Percentiles rank a stretch among this genome's conserved stretches.
Evolutionary conservation across 1,140 invertebrate genomes (phyloP).

Genomic region (Polyergus mexicanus): DNA sequence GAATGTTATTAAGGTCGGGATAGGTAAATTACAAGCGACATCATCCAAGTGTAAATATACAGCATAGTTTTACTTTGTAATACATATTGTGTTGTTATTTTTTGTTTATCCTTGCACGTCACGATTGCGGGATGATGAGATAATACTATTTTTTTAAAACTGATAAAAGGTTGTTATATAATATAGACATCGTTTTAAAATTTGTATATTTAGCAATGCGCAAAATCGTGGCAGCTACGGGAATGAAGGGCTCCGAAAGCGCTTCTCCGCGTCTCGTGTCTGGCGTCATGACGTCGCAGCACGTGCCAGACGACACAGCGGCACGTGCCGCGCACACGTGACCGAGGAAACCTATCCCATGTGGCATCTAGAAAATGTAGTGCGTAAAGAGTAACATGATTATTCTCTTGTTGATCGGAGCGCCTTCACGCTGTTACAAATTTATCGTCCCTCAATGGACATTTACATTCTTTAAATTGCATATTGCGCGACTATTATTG

Average conservation of each 20-base stretch:
- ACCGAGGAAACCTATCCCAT: conserved; percentile 64
- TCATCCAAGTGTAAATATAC: conserved; percentile 61
- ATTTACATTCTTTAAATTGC: conserved; percentile 17
- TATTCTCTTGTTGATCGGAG: conserved; percentile 26
- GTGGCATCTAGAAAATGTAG: conserved; percentile 72
- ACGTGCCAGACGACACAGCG: conserved; percentile 68
- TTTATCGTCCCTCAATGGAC: neutral
- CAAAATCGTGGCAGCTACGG: conserved; percentile 63
- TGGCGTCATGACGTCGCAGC: conserved; percentile 45
- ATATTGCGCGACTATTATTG: conserved; percentile 5
- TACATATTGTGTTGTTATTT: conserved; percentile 15
- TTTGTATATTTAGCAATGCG: conserved; percentile 61
- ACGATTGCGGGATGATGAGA: neutral
- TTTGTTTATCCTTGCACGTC: conserved; percentile 17
- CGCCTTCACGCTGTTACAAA: conserved; percentile 36
- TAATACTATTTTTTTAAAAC: neutral
- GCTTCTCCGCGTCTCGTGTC: conserved; percentile 34
- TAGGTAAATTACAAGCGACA: conserved; percentile 64
- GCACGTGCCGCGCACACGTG: conserved; percentile 78
- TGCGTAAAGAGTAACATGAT: conserved; percentile 47
- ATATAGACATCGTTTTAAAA: conserved; percentile 24
- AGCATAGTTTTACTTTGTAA: conserved; percentile 48
- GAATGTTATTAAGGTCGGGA: conserved; percentile 69
- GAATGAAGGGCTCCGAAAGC: conserved; percentile 13
- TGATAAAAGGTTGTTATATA: neutral